Conservation (phyloP, 2,888 invertebrate genomes). For the Pandemis cinnamomeana region DNA sequence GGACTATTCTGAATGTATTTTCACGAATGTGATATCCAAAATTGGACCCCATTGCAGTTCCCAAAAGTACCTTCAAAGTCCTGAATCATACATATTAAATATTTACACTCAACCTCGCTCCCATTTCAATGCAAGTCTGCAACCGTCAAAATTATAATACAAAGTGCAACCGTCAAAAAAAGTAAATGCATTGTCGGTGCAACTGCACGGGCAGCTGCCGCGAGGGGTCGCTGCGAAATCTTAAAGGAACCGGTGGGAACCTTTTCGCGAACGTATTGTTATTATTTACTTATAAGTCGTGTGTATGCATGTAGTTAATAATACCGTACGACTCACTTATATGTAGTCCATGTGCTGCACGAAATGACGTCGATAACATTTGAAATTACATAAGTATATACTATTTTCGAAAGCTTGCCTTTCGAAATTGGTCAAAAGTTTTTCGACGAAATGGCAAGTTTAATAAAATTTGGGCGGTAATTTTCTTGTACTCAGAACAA, state of each 20-base stretch:
- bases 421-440: no score
- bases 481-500: no score
- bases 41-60: background rate
- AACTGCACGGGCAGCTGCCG: constrained; percentile 14
- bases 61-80: background rate
- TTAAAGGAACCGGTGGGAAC: constrained; percentile 21
- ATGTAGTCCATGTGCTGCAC: background rate
- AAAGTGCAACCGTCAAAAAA: constrained; percentile 17
- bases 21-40: background rate
- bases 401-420: no score
- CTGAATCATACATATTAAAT: background rate
- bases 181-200: constrained; percentile 13
- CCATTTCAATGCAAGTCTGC: constrained; percentile 1
- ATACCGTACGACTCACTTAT: background rate
- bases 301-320: background rate
- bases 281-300: constrained; percentile 6
- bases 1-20: background rate
- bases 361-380: background rate
- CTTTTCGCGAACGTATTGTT: constrained; percentile 10
- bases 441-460: no score
- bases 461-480: no score
- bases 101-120: background rate
- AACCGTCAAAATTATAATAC: constrained; percentile 17
- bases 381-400: no score
- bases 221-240: constrained; percentile 9